These are phyloP conservation scores for Idaea dimidiata DNA, from an alignment of 2,888 invertebrate species.

Conservation along the genomic window DNA sequence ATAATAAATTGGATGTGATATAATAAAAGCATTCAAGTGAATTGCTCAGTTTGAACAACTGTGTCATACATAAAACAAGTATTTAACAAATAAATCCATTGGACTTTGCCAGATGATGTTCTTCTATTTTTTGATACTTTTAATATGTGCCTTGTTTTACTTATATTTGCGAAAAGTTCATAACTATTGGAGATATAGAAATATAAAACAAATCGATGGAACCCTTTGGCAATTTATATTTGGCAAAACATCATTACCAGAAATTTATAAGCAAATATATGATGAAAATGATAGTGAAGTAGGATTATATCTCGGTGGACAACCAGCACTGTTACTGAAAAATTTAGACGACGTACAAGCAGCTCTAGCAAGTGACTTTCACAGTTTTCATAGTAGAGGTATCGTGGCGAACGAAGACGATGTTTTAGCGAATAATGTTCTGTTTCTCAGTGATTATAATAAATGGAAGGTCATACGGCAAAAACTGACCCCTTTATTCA, in stretches of 20 bases:
- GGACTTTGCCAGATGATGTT: background rate
- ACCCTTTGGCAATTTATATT: constrained; percentile 42
- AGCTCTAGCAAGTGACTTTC: constrained; percentile 51
- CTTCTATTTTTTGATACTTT: background rate
- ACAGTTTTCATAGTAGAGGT: constrained; percentile 54
- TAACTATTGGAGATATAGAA: constrained; percentile 50
- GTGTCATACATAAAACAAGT: background rate
- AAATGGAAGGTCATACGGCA: constrained; percentile 62
- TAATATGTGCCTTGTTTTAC: background rate
- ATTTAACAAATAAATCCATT: background rate
- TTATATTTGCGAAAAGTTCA: constrained; percentile 6
- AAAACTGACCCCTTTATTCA: constrained; percentile 63
- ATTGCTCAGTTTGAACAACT: background rate
- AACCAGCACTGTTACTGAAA: constrained; percentile 47
- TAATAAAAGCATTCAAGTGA: background rate
- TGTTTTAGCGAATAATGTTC: constrained; percentile 49
- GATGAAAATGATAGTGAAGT: constrained; percentile 42
- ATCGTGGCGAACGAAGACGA: constrained; percentile 46
- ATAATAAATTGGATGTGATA: too few relatives aligned
- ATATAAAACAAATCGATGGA: constrained; percentile 43
- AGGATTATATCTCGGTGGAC: constrained; percentile 41
- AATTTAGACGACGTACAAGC: constrained; percentile 53
- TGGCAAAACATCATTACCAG: constrained; percentile 46
- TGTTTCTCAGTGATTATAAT: constrained; percentile 50
- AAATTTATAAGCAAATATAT: constrained; percentile 50